Base-by-base conservation (phyloP, 2,113 vertebrate species). In the Lipophrys pholis region DNA sequence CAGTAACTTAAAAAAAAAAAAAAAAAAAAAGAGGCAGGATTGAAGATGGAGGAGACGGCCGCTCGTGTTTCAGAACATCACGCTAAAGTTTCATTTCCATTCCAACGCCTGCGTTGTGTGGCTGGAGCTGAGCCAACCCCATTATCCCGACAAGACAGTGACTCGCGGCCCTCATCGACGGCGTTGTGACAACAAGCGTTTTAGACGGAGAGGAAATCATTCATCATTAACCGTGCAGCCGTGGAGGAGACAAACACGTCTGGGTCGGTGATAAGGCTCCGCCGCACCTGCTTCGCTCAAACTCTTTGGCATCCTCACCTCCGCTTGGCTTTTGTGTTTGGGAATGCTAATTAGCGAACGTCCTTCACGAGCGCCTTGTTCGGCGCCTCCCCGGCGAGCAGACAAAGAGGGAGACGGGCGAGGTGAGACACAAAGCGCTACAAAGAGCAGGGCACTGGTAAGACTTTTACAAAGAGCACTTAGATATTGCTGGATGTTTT, bases 401-500 rank as follows among this genome's bases (percentile, higher is more conserved):
- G 62, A 56, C 67, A 73, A 49, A 61, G 59, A 72, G 76, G 75
- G 71, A 77, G 82, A 73, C 55, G 7, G 21, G 53, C 65, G 81
- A 64, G 81, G 73, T 74, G 83, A 82, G 76, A 53, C 56, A 74
- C 75, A 84, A 84, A 82, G 50, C n/a, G 63, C 74, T 85, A 82
- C 78, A 87, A 87, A 78, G 73, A 71, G 73, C 77, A 83, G 82
- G 80, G 72, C 83, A 78, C 50, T 57, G 61, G 49, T 87, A 85
- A 89, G 85, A 85, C 87, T 82, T 78, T 85, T 80, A 90, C 83
- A 90, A 89, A 91, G 85, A 86, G 64, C 73, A 69, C 76, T 87
- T 81, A 80, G 81, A 89, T 85, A 84, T 89, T 74, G 76, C 55
- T 69, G 83, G 74, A 78, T 90, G 86, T 90, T 88, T 90, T 80